Conservation (phyloP, 2,113 vertebrate species). For the Aldabrachelys gigantea region DNA sequence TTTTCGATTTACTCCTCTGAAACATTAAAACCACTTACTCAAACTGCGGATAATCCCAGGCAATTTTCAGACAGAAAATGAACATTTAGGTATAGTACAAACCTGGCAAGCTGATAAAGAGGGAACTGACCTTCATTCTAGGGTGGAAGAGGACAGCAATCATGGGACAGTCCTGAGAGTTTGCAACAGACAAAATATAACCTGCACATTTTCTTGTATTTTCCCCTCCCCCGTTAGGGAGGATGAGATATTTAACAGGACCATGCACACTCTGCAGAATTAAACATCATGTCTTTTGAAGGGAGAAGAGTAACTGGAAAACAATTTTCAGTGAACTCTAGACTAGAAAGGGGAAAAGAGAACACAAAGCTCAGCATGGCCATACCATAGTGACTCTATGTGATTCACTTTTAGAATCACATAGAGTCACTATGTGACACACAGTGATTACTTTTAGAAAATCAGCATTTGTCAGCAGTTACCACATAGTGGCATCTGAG, state of each 20-base stretch:
- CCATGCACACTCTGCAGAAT: accelerated
- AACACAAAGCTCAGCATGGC: neutral
- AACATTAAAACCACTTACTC: neutral
- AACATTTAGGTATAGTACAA: neutral
- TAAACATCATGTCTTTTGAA: accelerated
- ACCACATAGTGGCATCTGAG: neutral
- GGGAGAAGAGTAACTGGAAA: accelerated
- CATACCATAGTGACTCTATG: neutral
- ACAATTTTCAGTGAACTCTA: accelerated
- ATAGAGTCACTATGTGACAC: no score
- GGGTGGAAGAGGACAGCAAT: neutral
- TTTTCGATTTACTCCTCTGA: neutral
- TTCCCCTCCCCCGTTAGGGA: neutral
- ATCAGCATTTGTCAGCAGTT: neutral
- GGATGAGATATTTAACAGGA: neutral
- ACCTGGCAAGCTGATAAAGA: neutral
- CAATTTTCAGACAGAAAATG: neutral
- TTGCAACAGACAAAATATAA: neutral
- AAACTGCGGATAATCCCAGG: neutral
- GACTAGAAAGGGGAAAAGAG: accelerated
- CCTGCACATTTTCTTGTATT: neutral
- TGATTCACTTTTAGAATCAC: no score
- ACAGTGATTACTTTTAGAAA: neutral
- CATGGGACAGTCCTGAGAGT: neutral
- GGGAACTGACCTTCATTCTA: neutral